Conservation (phyloP, 2,888 invertebrate species). For the Acronicta leporina region DNA sequence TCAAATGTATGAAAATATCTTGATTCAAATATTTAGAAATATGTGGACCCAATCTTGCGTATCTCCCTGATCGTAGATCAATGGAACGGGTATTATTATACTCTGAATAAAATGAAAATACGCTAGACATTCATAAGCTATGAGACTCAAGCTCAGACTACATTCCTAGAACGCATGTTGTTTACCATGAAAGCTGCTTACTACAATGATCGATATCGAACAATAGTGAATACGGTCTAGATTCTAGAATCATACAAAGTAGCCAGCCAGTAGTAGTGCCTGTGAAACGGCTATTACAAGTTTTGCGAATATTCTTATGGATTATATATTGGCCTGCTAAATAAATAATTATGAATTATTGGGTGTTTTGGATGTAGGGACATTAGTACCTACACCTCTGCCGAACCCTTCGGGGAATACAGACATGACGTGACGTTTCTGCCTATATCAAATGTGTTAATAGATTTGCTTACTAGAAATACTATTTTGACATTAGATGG, state of each 20-base stretch:
- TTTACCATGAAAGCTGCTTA: constrained; percentile 41
- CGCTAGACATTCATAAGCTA: constrained; percentile 42
- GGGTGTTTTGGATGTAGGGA: no score
- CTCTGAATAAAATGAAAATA: constrained; percentile 32
- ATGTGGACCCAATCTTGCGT: not conserved
- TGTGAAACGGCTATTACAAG: constrained; percentile 1
- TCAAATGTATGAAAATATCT: not conserved
- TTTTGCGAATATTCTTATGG: no score
- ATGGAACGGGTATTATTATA: constrained; percentile 27
- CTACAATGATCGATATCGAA: constrained; percentile 44
- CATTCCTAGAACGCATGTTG: constrained; percentile 42
- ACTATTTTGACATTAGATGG: no score
- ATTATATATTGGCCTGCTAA: no score
- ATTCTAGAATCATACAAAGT: constrained; percentile 12
- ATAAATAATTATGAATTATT: no score
- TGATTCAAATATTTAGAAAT: not conserved
- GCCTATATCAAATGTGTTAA: no score
- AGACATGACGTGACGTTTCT: no score
- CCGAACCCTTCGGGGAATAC: no score
- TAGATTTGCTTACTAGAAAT: no score
- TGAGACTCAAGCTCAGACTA: constrained; percentile 38
- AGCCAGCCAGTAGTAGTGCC: constrained; percentile 6
- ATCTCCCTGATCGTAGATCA: constrained; percentile 23
- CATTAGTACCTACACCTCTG: no score
- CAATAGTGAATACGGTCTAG: constrained; percentile 36